phyloP scores from a whole-genome alignment of 2,888 invertebrate genomes.

The Rhorus exstirpatorius region DNA sequence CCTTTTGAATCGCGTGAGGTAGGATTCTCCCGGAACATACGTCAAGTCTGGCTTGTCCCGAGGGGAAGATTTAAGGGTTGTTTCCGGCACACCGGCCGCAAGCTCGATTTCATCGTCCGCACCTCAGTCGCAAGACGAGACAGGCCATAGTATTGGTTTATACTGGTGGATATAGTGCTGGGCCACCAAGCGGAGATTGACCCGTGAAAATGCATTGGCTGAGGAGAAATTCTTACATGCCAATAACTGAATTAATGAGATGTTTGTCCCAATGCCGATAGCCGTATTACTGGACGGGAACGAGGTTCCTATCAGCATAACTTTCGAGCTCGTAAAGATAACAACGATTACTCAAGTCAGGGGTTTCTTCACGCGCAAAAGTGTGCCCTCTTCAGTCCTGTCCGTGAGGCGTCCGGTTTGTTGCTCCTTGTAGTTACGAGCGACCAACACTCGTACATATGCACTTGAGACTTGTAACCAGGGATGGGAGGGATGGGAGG shows the following conservation, averaged over 20 bases:
- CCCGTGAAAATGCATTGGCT: neutral
- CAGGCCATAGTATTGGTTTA: neutral
- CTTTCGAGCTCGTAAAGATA: conserved; percentile 84
- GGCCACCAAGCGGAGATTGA: conserved; percentile 3
- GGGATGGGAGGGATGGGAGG: too few relatives aligned
- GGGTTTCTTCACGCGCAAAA: conserved; percentile 60
- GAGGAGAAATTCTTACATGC: conserved; percentile 11
- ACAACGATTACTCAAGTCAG: conserved; percentile 72
- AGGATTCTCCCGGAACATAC: conserved; percentile 2
- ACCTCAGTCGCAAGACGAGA: neutral
- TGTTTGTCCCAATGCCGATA: conserved; percentile 12
- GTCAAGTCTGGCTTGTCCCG: conserved; percentile 13
- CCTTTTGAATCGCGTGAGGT: conserved; percentile 8
- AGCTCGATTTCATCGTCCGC: conserved; percentile 61
- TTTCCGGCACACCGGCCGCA: conserved; percentile 77
- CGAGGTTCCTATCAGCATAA: conserved; percentile 73
- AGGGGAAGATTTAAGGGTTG: conserved; percentile 80
- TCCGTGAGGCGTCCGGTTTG: conserved; percentile 17
- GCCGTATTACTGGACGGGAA: neutral
- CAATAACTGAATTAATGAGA: neutral
- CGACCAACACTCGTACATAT: conserved; percentile 10
- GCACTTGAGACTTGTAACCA: too few relatives aligned
- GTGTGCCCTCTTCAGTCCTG: conserved; percentile 50
- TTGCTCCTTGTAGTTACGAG: conserved; percentile 17
- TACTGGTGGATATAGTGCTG: neutral